Base-by-base conservation (phyloP, 1,140 invertebrate genomes). In the Magallana ariakensis region DNA sequence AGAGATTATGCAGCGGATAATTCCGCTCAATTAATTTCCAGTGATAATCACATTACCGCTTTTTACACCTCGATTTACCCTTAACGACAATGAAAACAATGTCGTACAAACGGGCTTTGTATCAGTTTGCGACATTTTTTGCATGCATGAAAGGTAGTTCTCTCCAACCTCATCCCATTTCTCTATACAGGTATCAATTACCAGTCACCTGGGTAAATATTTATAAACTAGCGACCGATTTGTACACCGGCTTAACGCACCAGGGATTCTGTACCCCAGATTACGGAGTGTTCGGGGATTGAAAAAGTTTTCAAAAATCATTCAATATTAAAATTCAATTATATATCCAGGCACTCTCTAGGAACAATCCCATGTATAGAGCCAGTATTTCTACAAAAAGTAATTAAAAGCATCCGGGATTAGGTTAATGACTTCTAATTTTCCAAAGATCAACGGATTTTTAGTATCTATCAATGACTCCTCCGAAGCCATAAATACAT, bases 171-270 rank as follows among this genome's bases (percentile, higher is more conserved):
- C 19, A 26, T 75, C 66, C 22, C 22, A 13, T 26, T 75, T 33
- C 22, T 75, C 33, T 10, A 75, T 75, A 75, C 66, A 75, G 66
- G 22, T 75, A 75, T 75, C 66, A 75, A 75, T 75, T 75, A 26
- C 66, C 66, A 75, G 58, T 75, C 66, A 75, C 66, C 66, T 75
- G 66, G 22, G 66, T 75, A 75, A 75, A 75, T 22, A 75, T 26
- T 19, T 26, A 15, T 26, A 26, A 22, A 75, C 19, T 22, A 26
- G 22, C 33, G 19, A 9, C 33, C 13, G 9, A 75, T 75, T 75
- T 11, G 66, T 13, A 75, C 6, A 26, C 22, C 22, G 22, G 22
- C n/a, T 9, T 3, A n/a, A 75, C 4, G 9, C 22, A 26, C 22
- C 22, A 33, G 22, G 22, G 66, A 26, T 26, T 33, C 22, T 13